Base-by-base conservation (phyloP, 2,113 vertebrate genomes). In the Centropus bengalensis region DNA sequence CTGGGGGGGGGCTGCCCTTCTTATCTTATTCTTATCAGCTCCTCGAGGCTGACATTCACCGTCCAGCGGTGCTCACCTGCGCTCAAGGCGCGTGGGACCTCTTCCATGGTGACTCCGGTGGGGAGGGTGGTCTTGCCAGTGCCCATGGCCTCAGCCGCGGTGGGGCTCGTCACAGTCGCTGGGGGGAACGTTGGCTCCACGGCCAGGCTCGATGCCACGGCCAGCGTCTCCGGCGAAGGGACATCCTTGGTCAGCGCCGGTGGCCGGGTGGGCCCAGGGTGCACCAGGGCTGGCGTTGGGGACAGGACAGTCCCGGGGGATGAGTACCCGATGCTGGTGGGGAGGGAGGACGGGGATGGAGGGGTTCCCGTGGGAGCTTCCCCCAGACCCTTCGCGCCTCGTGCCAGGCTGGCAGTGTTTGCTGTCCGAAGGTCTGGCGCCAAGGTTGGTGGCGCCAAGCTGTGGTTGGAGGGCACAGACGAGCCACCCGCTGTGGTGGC, bases 51-150 rank as follows among this genome's bases (percentile, higher is more conserved):
- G 67, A 2, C 8, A 0, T 30, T 33, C 3, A 8, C 2, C 5
- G 20, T 38, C 3, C 1, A 1, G 62, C 0, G 45, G 12, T 4
- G 64, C 98, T 98, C 83, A 98, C 98, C 98, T 95, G 98, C 96
- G 0, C 98, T 98, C 80, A 98, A 63, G 8, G 96, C 97, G 0
- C 81, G 98, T 0, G 96, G 96, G 1, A 98, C 96, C 67, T 97
- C 92, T 87, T 97, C 97, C 94, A 98, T n/a, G 77, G 95, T 96
- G 67, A 97, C 89, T 2, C 91, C 82, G 0, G 96, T 58, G 44
- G 96, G 63, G 6, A 87, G 28, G 3, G 96, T 96, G 78, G 94
- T 86, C 58, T 96, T 94, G 23, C 92, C 86, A 0, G 26, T 10
- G 24, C 52, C 87, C 0, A 4, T 6, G 67, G 49, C 60, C n/a